These are phyloP conservation scores for Panopea generosa DNA, from an alignment of 2,888 invertebrate genomes.

Conservation along the genomic window DNA sequence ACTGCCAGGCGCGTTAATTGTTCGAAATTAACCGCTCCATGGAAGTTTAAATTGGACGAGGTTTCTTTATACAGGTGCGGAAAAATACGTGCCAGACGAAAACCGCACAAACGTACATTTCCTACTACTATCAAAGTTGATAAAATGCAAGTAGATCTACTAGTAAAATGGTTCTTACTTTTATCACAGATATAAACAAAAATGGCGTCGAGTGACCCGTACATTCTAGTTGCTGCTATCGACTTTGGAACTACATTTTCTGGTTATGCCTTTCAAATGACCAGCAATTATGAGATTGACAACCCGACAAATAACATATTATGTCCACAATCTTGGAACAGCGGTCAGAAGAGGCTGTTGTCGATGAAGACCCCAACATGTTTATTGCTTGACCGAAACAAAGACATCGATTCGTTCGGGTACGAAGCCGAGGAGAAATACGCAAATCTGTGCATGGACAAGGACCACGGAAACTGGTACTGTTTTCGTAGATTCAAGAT, in stretches of 20 bases:
- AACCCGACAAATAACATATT: conserved; percentile 35
- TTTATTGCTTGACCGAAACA: conserved; percentile 43
- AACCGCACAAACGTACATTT: too few species aligned
- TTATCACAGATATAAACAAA: too few species aligned
- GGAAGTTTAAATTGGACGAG: too few species aligned
- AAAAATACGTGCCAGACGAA: too few species aligned
- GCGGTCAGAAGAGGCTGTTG: conserved; percentile 11
- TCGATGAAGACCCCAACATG: conserved; percentile 29
- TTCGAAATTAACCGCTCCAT: too few species aligned
- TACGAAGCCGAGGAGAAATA: conserved; percentile 57
- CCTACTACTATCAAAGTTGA: too few species aligned
- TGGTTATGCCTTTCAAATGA: conserved; percentile 41
- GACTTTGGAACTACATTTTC: conserved; percentile 36
- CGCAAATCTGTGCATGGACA: conserved; percentile 43
- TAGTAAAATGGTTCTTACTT: too few species aligned
- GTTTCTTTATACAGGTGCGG: too few species aligned
- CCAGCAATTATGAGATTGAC: conserved; percentile 18
- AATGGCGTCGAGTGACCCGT: neutral
- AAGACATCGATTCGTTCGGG: conserved; percentile 53
- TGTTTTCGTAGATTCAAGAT: conserved; percentile 60
- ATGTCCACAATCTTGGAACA: conserved; percentile 39
- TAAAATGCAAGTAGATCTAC: too few species aligned
- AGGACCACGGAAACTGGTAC: conserved; percentile 39
- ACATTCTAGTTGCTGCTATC: conserved; percentile 23
- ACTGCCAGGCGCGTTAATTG: too few species aligned